Percentiles rank a stretch among this genome's conserved stretches.
Evolutionary conservation across 2,888 invertebrate species (phyloP).

Genomic region (Heteropelma amictum): DNA sequence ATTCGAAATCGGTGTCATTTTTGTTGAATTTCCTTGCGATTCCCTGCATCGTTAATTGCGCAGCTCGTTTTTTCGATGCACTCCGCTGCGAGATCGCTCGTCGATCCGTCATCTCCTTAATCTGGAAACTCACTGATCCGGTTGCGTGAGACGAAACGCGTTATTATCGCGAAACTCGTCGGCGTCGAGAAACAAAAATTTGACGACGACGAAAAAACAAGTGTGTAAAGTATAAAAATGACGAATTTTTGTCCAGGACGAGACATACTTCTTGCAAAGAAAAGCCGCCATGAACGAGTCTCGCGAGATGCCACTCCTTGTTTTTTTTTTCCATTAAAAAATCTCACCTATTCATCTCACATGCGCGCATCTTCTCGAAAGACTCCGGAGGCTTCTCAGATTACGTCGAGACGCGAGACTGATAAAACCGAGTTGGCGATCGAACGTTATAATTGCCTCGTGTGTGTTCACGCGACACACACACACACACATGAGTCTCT

Average conservation of each 20-base stretch:
- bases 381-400: constrained; percentile 13
- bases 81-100: too few relatives aligned
- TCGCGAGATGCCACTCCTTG: neutral
- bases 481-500: constrained; percentile 4
- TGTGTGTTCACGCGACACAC: neutral
- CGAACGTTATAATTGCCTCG: constrained; percentile 43
- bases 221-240: neutral
- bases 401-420: constrained; percentile 30
- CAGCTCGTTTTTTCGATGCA: too few relatives aligned
- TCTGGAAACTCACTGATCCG: neutral
- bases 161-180: too few relatives aligned
- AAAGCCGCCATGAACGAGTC: neutral
- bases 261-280: neutral
- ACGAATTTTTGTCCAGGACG: neutral
- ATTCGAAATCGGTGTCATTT: too few relatives aligned
- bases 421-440: constrained; percentile 40
- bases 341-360: constrained; percentile 10
- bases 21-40: too few relatives aligned
- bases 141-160: neutral
- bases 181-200: neutral
- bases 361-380: neutral
- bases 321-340: neutral
- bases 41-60: too few relatives aligned
- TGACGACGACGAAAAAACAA: neutral
- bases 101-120: neutral